A percentile compares a stretch with the other conserved stretches of the same genome.
Evolutionary conservation across 2,113 vertebrate species (phyloP).

Genomic region (Oxygymnocypris stewartii): DNA sequence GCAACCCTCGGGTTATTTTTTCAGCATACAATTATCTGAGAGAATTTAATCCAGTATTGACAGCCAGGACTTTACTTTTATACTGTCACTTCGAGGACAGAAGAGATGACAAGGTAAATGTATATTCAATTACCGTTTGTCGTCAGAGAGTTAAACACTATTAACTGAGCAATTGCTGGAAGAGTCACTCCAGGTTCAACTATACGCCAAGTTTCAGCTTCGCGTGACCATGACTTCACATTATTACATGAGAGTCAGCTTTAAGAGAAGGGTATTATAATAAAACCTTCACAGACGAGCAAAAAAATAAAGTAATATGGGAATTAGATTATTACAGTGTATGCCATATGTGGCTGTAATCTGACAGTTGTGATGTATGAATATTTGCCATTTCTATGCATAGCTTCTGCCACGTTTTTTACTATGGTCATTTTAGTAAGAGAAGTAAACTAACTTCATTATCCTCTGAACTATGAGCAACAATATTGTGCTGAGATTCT

Average conservation of each 20-base stretch:
- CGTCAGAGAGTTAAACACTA: conserved; percentile 1
- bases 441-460: neutral
- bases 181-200: neutral
- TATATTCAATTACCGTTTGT: conserved; percentile 15
- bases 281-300: neutral
- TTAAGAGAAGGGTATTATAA: conserved; percentile 20
- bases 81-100: neutral
- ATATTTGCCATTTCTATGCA: neutral
- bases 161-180: neutral
- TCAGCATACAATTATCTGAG: conserved; percentile 9
- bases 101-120: neutral
- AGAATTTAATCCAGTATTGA: neutral
- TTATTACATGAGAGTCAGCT: neutral
- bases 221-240: neutral
- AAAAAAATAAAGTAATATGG: neutral
- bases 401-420: neutral
- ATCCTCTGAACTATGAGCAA: neutral
- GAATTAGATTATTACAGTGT: neutral
- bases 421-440: neutral
- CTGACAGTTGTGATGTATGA: neutral
- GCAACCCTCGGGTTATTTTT: conserved; percentile 38
- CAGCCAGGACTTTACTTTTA: conserved; percentile 13
- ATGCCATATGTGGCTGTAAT: neutral
- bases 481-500: neutral
- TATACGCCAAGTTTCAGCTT: neutral